These are phyloP conservation scores for Mus caroli DNA, from an alignment of 2,797 vertebrate species.

Conservation along the genomic window DNA sequence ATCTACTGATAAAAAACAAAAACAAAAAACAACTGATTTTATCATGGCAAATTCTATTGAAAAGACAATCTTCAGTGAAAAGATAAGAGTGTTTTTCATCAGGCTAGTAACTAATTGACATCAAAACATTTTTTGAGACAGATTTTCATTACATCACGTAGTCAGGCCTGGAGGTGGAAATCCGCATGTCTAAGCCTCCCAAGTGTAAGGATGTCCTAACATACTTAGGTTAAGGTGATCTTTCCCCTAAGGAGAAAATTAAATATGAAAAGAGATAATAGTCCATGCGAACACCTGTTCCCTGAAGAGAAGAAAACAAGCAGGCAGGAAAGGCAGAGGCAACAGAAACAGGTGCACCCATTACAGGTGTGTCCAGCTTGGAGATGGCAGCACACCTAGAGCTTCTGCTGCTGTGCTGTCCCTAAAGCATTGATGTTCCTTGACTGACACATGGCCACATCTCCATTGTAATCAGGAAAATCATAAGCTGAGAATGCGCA, in stretches of 20 bases:
- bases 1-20: neutral
- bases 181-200: neutral
- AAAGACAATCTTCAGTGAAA: neutral
- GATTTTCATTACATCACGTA: neutral
- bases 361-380: neutral
- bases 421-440: fast-evolving
- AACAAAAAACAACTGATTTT: neutral
- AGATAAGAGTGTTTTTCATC: slow-evolving; percentile 11
- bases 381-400: no score
- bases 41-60: neutral
- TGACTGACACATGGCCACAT: neutral
- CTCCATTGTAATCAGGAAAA: neutral
- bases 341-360: neutral
- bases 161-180: neutral
- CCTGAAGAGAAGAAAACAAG: neutral
- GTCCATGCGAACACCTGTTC: neutral
- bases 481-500: neutral
- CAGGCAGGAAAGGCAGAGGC: neutral
- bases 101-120: neutral
- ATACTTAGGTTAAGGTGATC: neutral
- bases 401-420: no score
- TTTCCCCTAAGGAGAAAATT: slow-evolving; percentile 24
- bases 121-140: neutral
- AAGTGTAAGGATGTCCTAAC: neutral
- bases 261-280: slow-evolving; percentile 35